Conservation (phyloP, 2,797 vertebrate genomes). For the Selene dorsalis region DNA sequence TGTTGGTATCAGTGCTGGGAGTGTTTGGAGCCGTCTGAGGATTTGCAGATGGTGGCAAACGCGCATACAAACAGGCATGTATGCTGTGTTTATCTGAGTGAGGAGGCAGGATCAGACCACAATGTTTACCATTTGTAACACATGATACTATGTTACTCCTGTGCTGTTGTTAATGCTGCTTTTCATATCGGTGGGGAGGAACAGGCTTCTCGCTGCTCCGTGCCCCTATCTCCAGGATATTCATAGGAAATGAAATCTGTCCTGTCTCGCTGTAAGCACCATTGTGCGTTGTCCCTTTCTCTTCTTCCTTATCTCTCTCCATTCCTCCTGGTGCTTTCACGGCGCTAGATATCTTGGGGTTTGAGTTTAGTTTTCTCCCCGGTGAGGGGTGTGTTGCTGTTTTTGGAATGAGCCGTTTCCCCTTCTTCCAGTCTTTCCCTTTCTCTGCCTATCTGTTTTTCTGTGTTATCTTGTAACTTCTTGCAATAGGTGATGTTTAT, state of each 20-base stretch:
- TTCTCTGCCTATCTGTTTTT: constrained; percentile 27
- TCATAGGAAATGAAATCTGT: constrained; percentile 69
- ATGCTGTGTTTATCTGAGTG: constrained; percentile 42
- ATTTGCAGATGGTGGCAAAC: constrained; percentile 33
- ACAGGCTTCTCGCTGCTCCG: constrained; percentile 23
- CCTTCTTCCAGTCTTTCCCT: constrained; percentile 27
- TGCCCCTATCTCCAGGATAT: constrained; percentile 64
- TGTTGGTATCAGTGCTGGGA: neutral
- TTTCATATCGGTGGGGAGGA: constrained; percentile 44
- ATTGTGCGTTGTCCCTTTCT: constrained; percentile 52
- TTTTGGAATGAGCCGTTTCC: constrained; percentile 73
- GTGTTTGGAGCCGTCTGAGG: constrained; percentile 27
- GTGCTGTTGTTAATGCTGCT: constrained; percentile 34
- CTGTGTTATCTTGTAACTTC: constrained; percentile 60
- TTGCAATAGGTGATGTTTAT: constrained; percentile 68
- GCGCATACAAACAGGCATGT: constrained; percentile 29
- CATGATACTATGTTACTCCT: constrained; percentile 15
- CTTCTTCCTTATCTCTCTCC: constrained; percentile 52
- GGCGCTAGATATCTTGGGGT: constrained; percentile 38
- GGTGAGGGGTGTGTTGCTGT: constrained; percentile 55
- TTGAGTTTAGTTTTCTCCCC: constrained; percentile 46
- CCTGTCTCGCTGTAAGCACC: constrained; percentile 39
- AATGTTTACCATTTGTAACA: constrained; percentile 41
- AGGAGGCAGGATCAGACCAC: constrained; percentile 37
- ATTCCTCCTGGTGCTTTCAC: constrained; percentile 53